Evolutionary conservation across 2,797 vertebrate species (phyloP).

Genomic region (Tenualosa thibaudeaui): DNA sequence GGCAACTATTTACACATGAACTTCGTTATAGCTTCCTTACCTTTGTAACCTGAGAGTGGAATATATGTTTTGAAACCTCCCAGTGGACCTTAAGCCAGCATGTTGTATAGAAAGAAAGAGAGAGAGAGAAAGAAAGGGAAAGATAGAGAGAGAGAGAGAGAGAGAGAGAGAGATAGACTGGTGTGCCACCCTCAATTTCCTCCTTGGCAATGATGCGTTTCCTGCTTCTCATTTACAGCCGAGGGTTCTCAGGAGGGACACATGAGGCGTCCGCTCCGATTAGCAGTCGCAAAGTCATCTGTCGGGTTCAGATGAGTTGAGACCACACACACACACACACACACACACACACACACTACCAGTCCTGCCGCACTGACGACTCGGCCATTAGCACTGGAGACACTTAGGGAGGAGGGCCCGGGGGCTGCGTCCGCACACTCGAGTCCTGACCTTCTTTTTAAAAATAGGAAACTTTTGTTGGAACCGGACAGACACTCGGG

Average conservation of each 20-base stretch:
- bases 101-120: not conserved
- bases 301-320: not conserved
- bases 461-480: conserved; percentile 67
- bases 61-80: not conserved
- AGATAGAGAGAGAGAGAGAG: not conserved
- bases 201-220: conserved; percentile 31
- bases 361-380: conserved; percentile 23
- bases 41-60: no score
- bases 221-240: conserved; percentile 55
- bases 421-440: conserved; percentile 57
- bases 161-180: not conserved
- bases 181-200: conserved; percentile 20
- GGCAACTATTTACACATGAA: not conserved
- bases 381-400: conserved; percentile 29
- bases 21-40: not conserved
- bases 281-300: not conserved
- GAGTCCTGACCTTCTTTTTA: conserved; percentile 65
- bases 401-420: conserved; percentile 47
- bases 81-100: not conserved
- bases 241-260: conserved; percentile 34
- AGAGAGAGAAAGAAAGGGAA: not conserved
- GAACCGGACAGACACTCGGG: conserved; percentile 45
- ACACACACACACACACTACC: not conserved
- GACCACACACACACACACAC: conserved; percentile 19
- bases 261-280: conserved; percentile 15